Base-by-base conservation (phyloP, 2,797 vertebrate genomes). In the Smutsia gigantea region DNA sequence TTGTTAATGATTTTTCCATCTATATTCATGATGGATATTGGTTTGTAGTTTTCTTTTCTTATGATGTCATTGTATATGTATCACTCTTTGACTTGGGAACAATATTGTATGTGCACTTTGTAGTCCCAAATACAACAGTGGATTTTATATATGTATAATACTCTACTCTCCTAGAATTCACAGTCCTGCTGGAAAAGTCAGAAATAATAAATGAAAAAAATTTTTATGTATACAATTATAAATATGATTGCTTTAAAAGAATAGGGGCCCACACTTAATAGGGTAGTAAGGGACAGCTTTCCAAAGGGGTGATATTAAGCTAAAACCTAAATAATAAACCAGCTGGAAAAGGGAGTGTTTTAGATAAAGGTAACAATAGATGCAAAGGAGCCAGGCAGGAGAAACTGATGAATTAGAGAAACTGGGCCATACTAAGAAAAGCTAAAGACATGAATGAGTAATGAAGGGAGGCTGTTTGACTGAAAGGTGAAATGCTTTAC, bases 71-170 rank as follows among this genome's bases (percentile, higher is more conserved):
- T 77, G 27, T 53, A n/a, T 37, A 77, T 31, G 8, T 49, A 17
- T 63, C 23, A 72, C 25, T 83, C 83, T 87, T 61, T 68, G 42
- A 69, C 29, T 57, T 97, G 77, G 25, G 71, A 92, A 84, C 77
- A 64, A 11, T 69, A 90, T 49, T 68, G 17, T 46, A 14, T 72
- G 18, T 81, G 27, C 23, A 59, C 19, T 49, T 71, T 66, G n/a
- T 72, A 39, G 49, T 53, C 49, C 66, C 61, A 31, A 85, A 79
- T 61, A 34, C 27, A 79, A 42, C 31, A 34, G 19, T 75, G 63
- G 39, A 51, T 51, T 66, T 27, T 84, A 34, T 63, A 46, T 31
- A 29, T 37, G 57, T 42, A 14, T 71, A 7, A 15, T 57, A 11
- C 72, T n/a, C 46, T 46, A 49, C 34, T 11, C 31, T 87, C 14